Evolutionary conservation across 2,888 invertebrate genomes (phyloP), one percentile per base, ranked within the genome.

Genomic region (Cerceris rybyensis): DNA sequence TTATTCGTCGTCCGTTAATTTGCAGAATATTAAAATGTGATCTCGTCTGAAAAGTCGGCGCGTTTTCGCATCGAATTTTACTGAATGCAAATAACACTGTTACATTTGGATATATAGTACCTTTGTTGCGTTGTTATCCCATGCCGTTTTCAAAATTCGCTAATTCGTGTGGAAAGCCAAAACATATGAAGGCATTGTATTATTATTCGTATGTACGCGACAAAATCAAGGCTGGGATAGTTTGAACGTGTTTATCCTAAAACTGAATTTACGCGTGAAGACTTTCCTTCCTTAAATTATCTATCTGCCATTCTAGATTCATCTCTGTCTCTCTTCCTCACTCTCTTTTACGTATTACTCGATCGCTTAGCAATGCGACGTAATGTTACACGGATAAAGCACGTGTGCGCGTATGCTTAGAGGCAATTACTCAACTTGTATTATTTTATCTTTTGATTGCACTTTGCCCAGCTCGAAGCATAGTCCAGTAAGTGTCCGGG

Each of bases 151-250:
- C 67, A 69, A 75, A 80, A 71, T 65, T 75, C 82, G 70, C 75
- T 79, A 86, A 84, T 86, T 88, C 86, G 80, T 87, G 86, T 88
- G 85, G 87, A 81, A 90, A 91, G 91, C 91, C 91, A 91, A 92
- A 91, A 92, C 92, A 91, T 91, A 92, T 92, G 92, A 92, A 92
- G 92, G 92, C 91, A 91, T 90, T 28, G 28, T 28, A 28, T 28
- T 85, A 68, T 82, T 76, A 70, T 85, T 83, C 72, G 80, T 81
- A 60, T 81, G 79, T 72, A 85, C 76, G 83, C 75, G 42, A 77
- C 72, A 73, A 86, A 81, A 81, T 80, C 54, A 78, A 78, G 76
- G 81, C 70, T 75, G 72, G 83, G 72, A 70, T 71, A 61, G 72
- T 59, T 69, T 75, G 59, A 68, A 69, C 54, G 66, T 78, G 65